A percentile compares a stretch with the other conserved stretches of the same genome.
Conservation (phyloP, 2,113 vertebrate genomes). For the Tetrax tetrax region DNA sequence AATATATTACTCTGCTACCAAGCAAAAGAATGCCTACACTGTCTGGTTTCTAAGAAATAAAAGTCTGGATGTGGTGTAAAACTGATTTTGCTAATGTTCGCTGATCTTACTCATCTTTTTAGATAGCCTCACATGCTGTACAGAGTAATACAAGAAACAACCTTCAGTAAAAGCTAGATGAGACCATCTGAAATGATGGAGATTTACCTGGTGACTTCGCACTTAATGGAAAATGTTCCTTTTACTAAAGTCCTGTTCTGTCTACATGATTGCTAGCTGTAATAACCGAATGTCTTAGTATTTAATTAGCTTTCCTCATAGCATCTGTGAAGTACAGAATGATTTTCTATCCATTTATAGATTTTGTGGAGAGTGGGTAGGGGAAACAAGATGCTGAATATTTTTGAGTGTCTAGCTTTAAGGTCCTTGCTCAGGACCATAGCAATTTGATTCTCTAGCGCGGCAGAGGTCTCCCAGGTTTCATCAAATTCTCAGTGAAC, state of each 20-base stretch:
- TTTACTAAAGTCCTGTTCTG: neutral
- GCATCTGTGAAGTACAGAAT: neutral
- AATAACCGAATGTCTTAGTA: neutral
- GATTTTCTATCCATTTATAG: neutral
- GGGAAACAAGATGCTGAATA: neutral
- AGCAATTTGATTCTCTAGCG: neutral
- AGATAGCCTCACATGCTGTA: neutral
- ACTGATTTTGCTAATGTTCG: constrained; percentile 11
- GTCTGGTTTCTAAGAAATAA: constrained; percentile 25
- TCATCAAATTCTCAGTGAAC: neutral
- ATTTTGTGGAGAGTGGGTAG: neutral
- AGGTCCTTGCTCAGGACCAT: neutral
- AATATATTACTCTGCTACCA: neutral
- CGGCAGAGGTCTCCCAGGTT: neutral
- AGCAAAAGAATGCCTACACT: neutral
- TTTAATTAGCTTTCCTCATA: neutral
- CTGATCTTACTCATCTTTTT: constrained; percentile 33
- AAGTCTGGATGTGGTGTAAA: constrained; percentile 27
- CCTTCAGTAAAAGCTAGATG: neutral
- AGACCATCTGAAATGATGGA: neutral
- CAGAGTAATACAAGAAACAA: neutral
- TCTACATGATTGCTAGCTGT: neutral
- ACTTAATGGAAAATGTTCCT: neutral
- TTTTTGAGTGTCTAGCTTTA: neutral
- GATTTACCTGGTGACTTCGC: neutral